These are phyloP conservation scores for Danio aesculapii DNA, from an alignment of 2,797 vertebrate genomes.

Conservation along the genomic window DNA sequence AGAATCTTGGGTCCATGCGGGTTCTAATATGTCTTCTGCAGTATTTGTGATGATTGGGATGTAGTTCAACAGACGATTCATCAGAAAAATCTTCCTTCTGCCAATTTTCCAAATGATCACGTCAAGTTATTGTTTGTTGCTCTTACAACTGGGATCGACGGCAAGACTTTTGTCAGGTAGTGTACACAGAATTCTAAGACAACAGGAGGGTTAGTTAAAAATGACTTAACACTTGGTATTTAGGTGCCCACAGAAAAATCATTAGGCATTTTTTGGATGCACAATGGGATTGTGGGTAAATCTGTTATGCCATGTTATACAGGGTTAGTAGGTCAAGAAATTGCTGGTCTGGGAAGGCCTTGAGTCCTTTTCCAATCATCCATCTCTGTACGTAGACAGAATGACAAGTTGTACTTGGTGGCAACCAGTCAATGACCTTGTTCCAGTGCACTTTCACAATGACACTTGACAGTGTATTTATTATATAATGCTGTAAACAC, in stretches of 20 bases:
- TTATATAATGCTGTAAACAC: background rate
- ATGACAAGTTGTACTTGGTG: background rate
- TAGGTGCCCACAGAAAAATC: background rate
- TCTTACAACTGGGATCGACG: no score
- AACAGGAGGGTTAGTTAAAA: no score
- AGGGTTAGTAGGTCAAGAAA: background rate
- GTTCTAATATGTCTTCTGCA: no score
- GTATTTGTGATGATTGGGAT: no score
- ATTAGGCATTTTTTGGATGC: background rate
- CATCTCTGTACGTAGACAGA: background rate
- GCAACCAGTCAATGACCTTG: background rate
- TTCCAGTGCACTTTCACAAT: background rate
- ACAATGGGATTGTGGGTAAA: background rate
- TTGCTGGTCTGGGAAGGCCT: background rate
- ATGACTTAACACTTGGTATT: no score
- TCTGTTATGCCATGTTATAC: background rate
- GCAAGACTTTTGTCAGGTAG: no score
- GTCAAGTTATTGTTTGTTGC: no score
- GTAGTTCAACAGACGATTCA: no score
- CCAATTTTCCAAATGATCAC: no score
- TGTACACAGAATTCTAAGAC: no score
- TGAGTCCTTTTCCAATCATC: background rate
- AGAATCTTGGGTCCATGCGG: no score
- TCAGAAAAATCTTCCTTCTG: no score
- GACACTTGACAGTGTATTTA: background rate